Evolutionary conservation across 2,113 vertebrate species (phyloP), one percentile per base, ranked within the genome.

Genomic region (Pterocles gutturalis): DNA sequence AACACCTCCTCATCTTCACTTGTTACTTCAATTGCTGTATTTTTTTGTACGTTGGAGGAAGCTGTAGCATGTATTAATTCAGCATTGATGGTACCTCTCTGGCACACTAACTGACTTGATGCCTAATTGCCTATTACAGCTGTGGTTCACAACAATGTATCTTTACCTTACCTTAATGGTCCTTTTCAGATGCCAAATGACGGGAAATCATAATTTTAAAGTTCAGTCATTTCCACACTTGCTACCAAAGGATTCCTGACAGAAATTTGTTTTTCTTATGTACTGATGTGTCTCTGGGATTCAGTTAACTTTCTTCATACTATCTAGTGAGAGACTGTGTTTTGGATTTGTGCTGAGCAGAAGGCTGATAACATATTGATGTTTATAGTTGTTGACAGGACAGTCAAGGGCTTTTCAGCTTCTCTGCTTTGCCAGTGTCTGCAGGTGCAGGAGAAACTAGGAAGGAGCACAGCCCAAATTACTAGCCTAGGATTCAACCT

Each of bases 191-290:
- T 89, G 53, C 25, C 34, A 7, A 19, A 10, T 62, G 55, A 82
- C 38, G 28, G 65, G 13, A 49, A 72, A 91, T 17, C 33, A 21
- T 41, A 49, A 76, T 87, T 72, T 80, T 48, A 60, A 83, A 55
- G 15, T 71, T 77, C 85, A 55, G 87, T 91, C 21, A 46, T 91
- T 95, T 97, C 89, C 57, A 81, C 85, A 71, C 15, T 65, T 93
- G 29, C 48, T 96, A 66, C 38, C 83, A 77, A 83, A 87, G 10
- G 28, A 80, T 82, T 96, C 46, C n/a, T 66, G 34, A 80, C 15
- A 83, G 22, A 82, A 90, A 76, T 58, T 81, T 79, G 5, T 95
- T 87, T 89, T 73, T 41, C 38, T 41, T 41, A 41, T 41, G 41
- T 41, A 12, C 41, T 41, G 41, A 13, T 41, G 5, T 41, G 41